These are phyloP conservation scores for Tupaia tana DNA, from an alignment of 2,113 vertebrate genomes.

Conservation along the genomic window DNA sequence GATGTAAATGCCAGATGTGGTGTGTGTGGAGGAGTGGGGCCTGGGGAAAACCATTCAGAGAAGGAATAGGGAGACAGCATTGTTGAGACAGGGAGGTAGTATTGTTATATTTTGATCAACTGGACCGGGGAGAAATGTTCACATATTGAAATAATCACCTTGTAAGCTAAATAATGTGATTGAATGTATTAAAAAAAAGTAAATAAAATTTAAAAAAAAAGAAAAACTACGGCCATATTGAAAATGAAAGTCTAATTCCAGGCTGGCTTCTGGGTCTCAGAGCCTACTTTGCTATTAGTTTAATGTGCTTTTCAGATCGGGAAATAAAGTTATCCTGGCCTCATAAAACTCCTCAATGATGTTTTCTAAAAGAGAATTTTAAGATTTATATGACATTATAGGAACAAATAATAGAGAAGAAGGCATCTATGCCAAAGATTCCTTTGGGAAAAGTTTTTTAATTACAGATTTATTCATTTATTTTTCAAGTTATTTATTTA, in stretches of 20 bases:
- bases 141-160: no score
- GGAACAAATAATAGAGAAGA: background rate
- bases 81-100: no score
- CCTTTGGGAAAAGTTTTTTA: background rate
- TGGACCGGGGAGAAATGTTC: no score
- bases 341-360: background rate
- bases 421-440: background rate
- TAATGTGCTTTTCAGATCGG: background rate
- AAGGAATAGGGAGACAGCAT: no score
- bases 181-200: no score
- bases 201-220: no score
- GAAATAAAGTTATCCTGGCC: background rate
- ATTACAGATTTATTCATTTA: background rate
- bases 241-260: background rate
- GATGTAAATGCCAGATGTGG: no score
- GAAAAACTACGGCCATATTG: background rate
- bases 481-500: no score
- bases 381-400: background rate
- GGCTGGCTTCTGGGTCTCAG: background rate
- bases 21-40: no score
- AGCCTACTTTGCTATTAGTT: background rate
- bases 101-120: no score
- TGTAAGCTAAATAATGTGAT: no score
- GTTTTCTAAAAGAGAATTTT: background rate
- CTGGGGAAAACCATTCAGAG: no score